Base-by-base conservation (phyloP, 2,797 vertebrate species). In the Myotis myotis region DNA sequence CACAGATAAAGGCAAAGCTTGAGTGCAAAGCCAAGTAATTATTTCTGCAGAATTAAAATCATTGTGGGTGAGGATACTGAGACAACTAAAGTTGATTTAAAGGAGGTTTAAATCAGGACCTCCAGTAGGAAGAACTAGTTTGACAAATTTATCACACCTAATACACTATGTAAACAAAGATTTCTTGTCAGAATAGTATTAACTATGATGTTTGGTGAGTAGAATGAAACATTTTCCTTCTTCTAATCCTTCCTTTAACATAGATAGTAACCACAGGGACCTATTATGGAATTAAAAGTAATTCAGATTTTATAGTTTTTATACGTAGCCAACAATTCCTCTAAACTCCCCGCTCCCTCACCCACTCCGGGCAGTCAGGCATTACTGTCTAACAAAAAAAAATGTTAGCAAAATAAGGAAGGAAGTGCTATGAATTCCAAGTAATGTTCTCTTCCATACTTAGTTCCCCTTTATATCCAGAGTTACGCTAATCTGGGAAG, bases 261-360 rank as follows among this genome's bases (percentile, higher is more conserved):
- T 92, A 96, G 94, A 93, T 41, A 97, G 49, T 36, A 98, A 96
- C 89, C 78, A 19, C 95, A 96, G 84, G 95, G 92, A 84, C 60
- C 36, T 91, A 94, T 97, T 97, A 97, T 66, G 30, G 93, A 97
- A 97, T 97, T 98, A 98, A 97, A 97, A 97, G 93, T 83, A 92
- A 90, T 96, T 97, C 89, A n/a, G 95, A 36, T 96, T 98, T 98
- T 98, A 95, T 75, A 95, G 66, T 89, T 91, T 93, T 95, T 89
- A 20, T 79, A 79, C 87, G 94, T 96, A 97, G 33, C 38, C 57
- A 98, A 92, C 41, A 97, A 96, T 97, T 96, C 95, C 38, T 96
- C 20, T 92, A 83, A 96, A 96, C 17, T 44, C 2, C 47, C 47
- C 47, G 2, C 44, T 2, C 47, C 47, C 11, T 10, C 44, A 96